Evolutionary conservation across 2,888 invertebrate genomes (phyloP), one percentile per base, ranked within the genome.

Genomic region (Drosophila testacea): DNA sequence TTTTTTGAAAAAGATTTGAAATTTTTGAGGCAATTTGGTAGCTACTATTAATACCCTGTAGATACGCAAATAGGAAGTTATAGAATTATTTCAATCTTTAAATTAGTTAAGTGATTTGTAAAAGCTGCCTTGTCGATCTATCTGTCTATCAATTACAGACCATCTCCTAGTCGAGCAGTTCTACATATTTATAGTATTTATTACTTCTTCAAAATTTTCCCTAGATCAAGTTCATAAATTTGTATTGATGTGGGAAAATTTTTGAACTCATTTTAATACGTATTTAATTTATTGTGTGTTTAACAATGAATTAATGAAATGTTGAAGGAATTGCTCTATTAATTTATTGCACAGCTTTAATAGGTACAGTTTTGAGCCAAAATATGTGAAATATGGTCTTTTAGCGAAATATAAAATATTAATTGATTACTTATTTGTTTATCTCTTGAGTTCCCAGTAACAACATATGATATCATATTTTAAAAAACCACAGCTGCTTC

Each of bases 201-300:
- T 52, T 44, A 54, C 47, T 54, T 30, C 13, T 16, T 27, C 4
- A 30, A 41, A 30, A 46, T 57, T 42, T 66, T 56, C 50, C 39
- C 44, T 22, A 54, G 30, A 47, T 52, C 39, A 57, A 32, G 63
- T 39, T 42, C 51, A 70, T 69, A 64, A 61, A 70, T 34, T 67
- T 61, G 50, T 59, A 70, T 63, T 39, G 38, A 42, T 56, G 27
- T 39, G 54, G 28, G 34, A 42, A 62, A 41, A 63, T 44, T 46
- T 41, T 56, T 34, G 27, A 22, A n/a, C 27, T 38, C 36, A 48
- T 48, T 41, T 52, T 34, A 47, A 56, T 57, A 46, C 38, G 28
- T 42, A 59, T 22, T 50, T 73, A 60, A 77, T 77, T 77, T 79
- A 77, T 77, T 41, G 42, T 28, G 55, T 76, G 70, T 79, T 66